Evolutionary conservation across 1,140 invertebrate genomes (phyloP).

Genomic region (Aphelenchoides fujianensis): DNA sequence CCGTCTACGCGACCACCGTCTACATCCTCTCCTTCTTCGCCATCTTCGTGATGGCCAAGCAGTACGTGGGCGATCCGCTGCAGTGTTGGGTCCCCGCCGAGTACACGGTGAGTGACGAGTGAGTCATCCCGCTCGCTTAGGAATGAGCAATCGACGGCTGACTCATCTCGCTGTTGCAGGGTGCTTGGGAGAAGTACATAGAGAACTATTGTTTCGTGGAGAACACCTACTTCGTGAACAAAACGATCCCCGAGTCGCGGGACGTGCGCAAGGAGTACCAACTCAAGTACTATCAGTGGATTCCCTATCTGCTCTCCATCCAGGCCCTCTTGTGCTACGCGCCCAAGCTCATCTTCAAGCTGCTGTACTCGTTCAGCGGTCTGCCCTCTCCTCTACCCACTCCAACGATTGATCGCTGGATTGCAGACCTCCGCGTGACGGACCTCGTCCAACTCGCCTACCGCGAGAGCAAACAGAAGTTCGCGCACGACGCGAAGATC

Average conservation of each 20-base stretch:
- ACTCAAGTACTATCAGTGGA: conserved; percentile 49
- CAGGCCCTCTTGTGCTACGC: conserved; percentile 45
- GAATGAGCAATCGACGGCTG: background rate
- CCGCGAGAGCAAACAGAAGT: conserved; percentile 37
- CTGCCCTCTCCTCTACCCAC: conserved; percentile 8
- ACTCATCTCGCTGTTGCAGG: background rate
- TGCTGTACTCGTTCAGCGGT: conserved; percentile 49
- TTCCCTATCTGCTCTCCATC: conserved; percentile 42
- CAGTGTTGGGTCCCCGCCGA: conserved; percentile 52
- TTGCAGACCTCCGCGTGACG: conserved; percentile 41
- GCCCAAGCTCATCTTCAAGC: conserved; percentile 50
- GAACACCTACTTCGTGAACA: conserved; percentile 50
- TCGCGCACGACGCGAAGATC: conserved; percentile 24
- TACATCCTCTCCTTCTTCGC: conserved; percentile 47
- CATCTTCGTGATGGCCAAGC: conserved; percentile 49
- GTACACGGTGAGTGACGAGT: conserved; percentile 33
- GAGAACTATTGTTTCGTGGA: conserved; percentile 54
- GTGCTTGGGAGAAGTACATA: conserved; percentile 47
- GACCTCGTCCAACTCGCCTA: conserved; percentile 50
- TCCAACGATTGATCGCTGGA: no score
- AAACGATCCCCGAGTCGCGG: conserved; percentile 33
- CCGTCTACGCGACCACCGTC: conserved; percentile 51
- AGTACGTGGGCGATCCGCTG: conserved; percentile 48
- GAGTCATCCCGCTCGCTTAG: background rate
- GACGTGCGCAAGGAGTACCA: conserved; percentile 33